Base-by-base conservation (phyloP, 2,888 invertebrate genomes). In the Idaea aversata region DNA sequence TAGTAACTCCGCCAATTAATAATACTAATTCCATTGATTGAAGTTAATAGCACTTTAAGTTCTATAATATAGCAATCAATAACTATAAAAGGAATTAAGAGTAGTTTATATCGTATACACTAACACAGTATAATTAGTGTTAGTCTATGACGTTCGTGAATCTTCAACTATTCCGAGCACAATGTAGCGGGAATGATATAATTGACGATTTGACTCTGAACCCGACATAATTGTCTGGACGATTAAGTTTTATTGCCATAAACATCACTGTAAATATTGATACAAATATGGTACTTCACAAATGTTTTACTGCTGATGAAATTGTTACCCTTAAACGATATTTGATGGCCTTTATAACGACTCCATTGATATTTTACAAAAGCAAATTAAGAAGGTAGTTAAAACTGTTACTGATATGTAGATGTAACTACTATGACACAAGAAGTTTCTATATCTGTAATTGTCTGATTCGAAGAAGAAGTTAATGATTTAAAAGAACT, bases 271-370 rank as follows among this genome's bases (percentile, higher is more conserved):
- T 78, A 83, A 86, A 86, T 84, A 87, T 86, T 87, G 82, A 80
- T 81, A 82, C 79, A 82, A 76, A 79, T 78, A 79, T 77, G 78
- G 79, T 79, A 72, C 77, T 72, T 71, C 77, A 73, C 70, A 80
- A 83, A 80, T 79, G 79, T 77, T 75, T 73, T 75, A 73, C 70
- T 82, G 82, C 82, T 81, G 81, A 80, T 84, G 76, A 76, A 78
- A 76, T 80, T 79, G 78, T 82, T 81, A 79, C 77, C 76, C 15
- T 76, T 90, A 88, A 90, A 83, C 86, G 88, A 82, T 86, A 86
- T 88, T 85, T 89, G 87, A 91, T 89, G 86, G 80, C 78, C 5
- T 59, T 59, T 64, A 73, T 75, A 68, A 70, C 63, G 74, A 75
- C 72, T 70, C 6, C 58, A 16, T 77, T 70, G 69, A 68, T 69